These are phyloP conservation scores for Candidula unifasciata DNA, from an alignment of 2,888 invertebrate species.

Conservation along the genomic window DNA sequence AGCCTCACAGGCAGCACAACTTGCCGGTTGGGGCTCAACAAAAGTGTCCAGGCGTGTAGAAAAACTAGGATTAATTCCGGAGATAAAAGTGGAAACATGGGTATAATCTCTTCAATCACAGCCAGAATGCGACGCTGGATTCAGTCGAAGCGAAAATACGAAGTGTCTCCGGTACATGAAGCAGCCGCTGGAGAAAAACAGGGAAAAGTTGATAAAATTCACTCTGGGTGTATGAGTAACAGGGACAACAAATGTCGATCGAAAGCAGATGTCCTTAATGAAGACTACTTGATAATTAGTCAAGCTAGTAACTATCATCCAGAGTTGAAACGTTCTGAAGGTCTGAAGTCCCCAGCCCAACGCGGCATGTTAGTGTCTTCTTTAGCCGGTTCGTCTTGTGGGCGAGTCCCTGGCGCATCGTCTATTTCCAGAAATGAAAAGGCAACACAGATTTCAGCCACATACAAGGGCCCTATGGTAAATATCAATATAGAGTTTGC, in stretches of 20 bases:
- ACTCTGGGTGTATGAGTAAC: background rate
- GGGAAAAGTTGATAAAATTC: background rate
- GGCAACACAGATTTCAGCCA: background rate
- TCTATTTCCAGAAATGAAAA: background rate
- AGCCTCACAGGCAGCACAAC: constrained; percentile 3
- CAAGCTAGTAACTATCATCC: constrained; percentile 44
- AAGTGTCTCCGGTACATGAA: constrained; percentile 52
- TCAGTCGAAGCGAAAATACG: constrained; percentile 54
- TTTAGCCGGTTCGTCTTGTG: background rate
- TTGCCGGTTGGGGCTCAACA: constrained; percentile 24
- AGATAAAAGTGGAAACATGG: constrained; percentile 1
- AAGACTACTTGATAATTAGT: constrained; percentile 46
- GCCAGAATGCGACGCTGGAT: constrained; percentile 55
- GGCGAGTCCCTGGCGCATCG: background rate
- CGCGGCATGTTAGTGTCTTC: constrained; percentile 1
- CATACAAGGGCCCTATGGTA: constrained; percentile 42
- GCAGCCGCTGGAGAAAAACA: background rate
- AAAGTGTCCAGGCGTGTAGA: background rate
- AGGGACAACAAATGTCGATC: background rate
- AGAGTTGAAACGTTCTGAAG: constrained; percentile 43
- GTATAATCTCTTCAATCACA: constrained; percentile 45
- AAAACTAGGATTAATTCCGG: background rate
- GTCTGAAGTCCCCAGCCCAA: background rate
- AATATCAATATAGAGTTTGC: constrained; percentile 54
- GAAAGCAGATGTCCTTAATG: constrained; percentile 22